Evolutionary conservation across 2,797 vertebrate species (phyloP).

Genomic region (Ataeniobius toweri): DNA sequence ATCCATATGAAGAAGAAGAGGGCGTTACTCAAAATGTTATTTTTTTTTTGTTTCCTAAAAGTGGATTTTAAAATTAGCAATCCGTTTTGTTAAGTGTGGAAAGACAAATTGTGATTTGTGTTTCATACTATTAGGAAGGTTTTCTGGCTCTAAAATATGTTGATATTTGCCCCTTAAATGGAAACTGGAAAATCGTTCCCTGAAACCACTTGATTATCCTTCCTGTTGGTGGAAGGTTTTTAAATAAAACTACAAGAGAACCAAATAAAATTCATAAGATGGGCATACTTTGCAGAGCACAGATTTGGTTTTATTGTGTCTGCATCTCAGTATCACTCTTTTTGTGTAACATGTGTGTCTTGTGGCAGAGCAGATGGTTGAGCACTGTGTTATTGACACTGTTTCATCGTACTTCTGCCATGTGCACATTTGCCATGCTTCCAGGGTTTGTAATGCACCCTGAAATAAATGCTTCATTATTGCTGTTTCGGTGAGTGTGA

Average conservation of each 20-base stretch:
- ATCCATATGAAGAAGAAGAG: not conserved
- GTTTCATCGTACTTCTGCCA: constrained; percentile 54
- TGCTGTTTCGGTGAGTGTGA: constrained; percentile 66
- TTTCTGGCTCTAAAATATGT: not conserved
- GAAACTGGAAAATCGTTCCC: not conserved
- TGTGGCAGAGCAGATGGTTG: constrained; percentile 64
- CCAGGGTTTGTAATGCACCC: constrained; percentile 63
- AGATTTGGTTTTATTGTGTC: constrained; percentile 25
- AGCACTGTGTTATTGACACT: constrained; percentile 63
- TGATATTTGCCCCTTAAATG: not conserved
- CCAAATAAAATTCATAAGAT: not conserved
- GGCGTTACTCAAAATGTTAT: not conserved
- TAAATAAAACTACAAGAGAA: not conserved
- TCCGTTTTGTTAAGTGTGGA: not conserved
- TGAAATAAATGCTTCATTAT: constrained; percentile 69
- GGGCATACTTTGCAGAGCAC: constrained; percentile 9
- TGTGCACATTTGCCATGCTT: constrained; percentile 55
- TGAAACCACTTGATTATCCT: not conserved
- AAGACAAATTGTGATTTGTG: not conserved
- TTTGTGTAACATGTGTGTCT: constrained; percentile 41
- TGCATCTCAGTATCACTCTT: constrained; percentile 9
- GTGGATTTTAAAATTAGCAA: not conserved
- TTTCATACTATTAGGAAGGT: not conserved
- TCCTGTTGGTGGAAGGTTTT: not conserved
- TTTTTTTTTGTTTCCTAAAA: not conserved